phyloP scores from a whole-genome alignment of 2,797 vertebrate species.

The Clangula hyemalis region DNA sequence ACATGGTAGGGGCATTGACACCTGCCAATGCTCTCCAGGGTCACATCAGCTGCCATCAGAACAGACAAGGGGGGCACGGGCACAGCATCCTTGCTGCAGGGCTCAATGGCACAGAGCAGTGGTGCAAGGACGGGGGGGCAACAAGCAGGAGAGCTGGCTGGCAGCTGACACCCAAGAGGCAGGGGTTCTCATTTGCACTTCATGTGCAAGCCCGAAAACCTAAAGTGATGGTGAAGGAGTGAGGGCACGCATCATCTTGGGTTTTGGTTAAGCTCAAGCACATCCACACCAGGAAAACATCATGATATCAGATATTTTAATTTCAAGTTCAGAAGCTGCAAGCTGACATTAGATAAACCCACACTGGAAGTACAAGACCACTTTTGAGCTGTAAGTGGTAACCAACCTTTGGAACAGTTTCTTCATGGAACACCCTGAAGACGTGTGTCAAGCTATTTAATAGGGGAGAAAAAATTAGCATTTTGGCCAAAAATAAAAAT shows the following conservation, averaged over 20 bases:
- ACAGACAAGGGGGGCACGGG: background rate
- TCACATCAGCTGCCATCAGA: background rate
- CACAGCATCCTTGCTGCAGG: fast-evolving
- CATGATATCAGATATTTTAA: background rate
- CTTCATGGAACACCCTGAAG: background rate
- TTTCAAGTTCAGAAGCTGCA: background rate
- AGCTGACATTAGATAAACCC: background rate
- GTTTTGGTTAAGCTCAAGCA: background rate
- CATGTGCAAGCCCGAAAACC: background rate
- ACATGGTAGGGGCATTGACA: fast-evolving
- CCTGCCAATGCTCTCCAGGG: fast-evolving
- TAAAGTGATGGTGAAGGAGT: background rate
- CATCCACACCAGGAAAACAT: background rate
- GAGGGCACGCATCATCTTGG: background rate
- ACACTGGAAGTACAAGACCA: slow-evolving; percentile 21
- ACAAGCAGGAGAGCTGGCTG: background rate
- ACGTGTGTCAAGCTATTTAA: background rate
- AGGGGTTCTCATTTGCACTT: background rate
- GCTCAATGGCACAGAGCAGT: fast-evolving
- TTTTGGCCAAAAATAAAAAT: background rate
- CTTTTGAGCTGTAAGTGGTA: background rate
- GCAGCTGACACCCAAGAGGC: background rate
- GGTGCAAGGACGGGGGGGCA: background rate
- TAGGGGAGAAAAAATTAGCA: no score
- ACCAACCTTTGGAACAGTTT: background rate